Base-by-base conservation (phyloP, 2,797 vertebrate species). In the Margarornis squamiger region DNA sequence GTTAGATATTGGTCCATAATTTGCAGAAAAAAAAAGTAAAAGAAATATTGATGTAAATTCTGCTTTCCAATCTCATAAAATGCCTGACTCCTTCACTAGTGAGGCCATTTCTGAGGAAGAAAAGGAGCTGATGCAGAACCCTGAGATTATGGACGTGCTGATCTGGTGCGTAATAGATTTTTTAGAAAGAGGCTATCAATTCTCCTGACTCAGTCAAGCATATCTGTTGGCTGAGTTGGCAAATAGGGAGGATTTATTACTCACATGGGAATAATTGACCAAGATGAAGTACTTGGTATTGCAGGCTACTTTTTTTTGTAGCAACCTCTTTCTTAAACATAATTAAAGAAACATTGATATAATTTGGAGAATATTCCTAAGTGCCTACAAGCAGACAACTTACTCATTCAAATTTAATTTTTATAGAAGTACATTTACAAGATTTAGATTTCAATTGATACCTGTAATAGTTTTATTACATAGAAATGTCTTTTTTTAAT, bases 141-240 rank as follows among this genome's bases (percentile, higher is more conserved):
- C 76, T 93, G 86, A 91, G 95, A 95, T 92, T 96, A 95, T 92
- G 93, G 96, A 93, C 93, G 67, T 92, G 91, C 65, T 87, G 89
- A 96, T 97, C 72, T 88, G 68, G 45, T 94, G 45, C 38, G 12
- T 93, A 96, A 97, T 93, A 97, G 93, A 96, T 96, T 97, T 98
- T 78, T 97, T 94, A 87, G 68, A 92, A 95, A 96, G 88, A 90
- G 92, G 61, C 95, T 96, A 92, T 98, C 96, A 97, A 95, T 97
- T 97, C 81, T 97, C 85, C 78, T 79, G 78, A 92, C 78, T 97
- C 93, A 92, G 43, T 92, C 94, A 95, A 97, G 86, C 92, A 80
- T 90, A 92, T 95, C 95, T 94, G 49, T 92, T 97, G 92, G 88
- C 97, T 98, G 96, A 97, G 71, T 97, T 94, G 84, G 96, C 97